Evolutionary conservation across 2,113 vertebrate species (phyloP), one percentile per base, ranked within the genome.

Genomic region (Scalopus aquaticus): DNA sequence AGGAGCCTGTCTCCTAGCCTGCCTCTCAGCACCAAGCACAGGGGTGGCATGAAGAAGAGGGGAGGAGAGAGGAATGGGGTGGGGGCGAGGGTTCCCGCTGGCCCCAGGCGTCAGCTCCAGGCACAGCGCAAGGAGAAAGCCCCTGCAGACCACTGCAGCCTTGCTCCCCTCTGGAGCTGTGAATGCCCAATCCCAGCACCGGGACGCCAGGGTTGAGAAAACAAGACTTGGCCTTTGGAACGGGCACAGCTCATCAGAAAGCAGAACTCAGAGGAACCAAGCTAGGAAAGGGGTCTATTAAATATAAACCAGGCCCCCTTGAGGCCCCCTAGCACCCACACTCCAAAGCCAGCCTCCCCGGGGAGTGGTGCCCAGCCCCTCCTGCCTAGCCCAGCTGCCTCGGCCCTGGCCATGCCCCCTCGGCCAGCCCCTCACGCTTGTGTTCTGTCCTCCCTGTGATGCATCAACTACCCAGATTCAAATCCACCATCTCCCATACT

Each of bases 341-440:
- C 56, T 39, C 54, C 22, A 37, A 9, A 3, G 37, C 70, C 77
- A 16, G 49, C 72, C 22, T 51, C 42, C 39, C 42, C 3, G 2
- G 32, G 49, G 8, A 65, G 44, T 13, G 32, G 26, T 22, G 16
- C 16, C 80, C 56, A 9, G 11, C 19, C 35, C 9, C 12, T 28
- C 0, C 42, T 22, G 42, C 49, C 37, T 5, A 13, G 3, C 37
- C 37, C 60, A 44, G 6, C 3, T n/a, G 22, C 4, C 46, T 24
- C 2, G 19, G 39, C 44, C 24, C 24, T 28, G 35, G 15, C 62
- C 51, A 44, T 7, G 0, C 26, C 32, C n/a, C 24, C 39, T 54
- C 42, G 8, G 39, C n/a, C 24, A 1, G 2, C 1, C 51, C 16
- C 3, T 2, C 4, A 0, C 5, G 2, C 74, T n/a, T 6, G 0